Evolutionary conservation across 2,797 vertebrate species (phyloP), one percentile per base, ranked within the genome.

Genomic region (Hydrolagus colliei): DNA sequence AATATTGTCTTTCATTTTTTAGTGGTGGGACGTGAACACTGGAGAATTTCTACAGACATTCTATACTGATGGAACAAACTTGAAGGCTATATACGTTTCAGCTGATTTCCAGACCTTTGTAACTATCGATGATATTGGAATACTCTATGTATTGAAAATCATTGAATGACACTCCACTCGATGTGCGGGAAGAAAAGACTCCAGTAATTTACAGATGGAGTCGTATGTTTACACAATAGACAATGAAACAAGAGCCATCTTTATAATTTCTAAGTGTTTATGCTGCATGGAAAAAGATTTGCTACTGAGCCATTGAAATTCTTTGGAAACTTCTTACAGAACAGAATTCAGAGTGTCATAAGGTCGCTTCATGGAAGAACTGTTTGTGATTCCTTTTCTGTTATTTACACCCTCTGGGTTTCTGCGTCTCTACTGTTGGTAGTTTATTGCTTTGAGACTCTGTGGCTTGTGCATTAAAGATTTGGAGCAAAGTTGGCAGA

Each of bases 111-210:
- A 90, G 91, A 94, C 95, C 13, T 99, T 95, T 32, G 94, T 98
- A 90, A 98, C 97, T 89, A 95, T 98, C 85, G 97, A 99, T 94
- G 96, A 92, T 89, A 96, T 98, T 74, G 98, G 98, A 63, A 96
- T 97, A 92, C 96, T 98, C 88, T 99, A 99, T 89, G 88, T 98
- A 87, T 93, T 99, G 82, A 93, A 92, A 92, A 94, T 93, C 88
- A 93, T 98, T 87, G 93, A 93, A 88, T 92, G 89, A 91, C 85
- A 86, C 76, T 82, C 87, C 63, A 41, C 2, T 41, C 16, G 67
- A 35, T 18, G n/a, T 16, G n/a, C 12, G 71, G 27, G 71, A 35
- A 41, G 20, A 2, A 68, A 3, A 13, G 71, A 10, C 27, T 12
- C 67, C 41, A 35, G 9, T 67, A 9, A 9, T 82, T 73, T 11